Evolutionary conservation across 2,113 vertebrate genomes (phyloP), one percentile per base, ranked within the genome.

Genomic region (Tinamus guttatus): DNA sequence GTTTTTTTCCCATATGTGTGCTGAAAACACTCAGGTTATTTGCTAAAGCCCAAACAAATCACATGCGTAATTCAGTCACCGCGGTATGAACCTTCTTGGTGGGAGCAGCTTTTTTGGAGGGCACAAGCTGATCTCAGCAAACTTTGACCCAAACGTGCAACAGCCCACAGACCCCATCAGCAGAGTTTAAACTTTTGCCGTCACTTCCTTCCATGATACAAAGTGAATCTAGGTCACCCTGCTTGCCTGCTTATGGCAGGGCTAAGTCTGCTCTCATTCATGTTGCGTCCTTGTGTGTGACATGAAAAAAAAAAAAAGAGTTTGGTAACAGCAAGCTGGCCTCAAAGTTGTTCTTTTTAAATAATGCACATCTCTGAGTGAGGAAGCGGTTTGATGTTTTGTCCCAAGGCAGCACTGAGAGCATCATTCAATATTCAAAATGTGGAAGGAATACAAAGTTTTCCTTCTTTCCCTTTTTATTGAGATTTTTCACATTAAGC

Each of bases 211-310:
- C 65, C 5, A 67, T 74, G 70, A 62, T 15, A 45, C 75, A 62
- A 87, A 85, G 47, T 15, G 85, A 95, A 96, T 96, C 90, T 96
- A 87, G 96, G 96, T 95, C 93, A 91, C 27, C 59, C 68, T 25
- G 16, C 19, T 63, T 28, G 19, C 47, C 85, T 54, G 76, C 75
- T 69, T 75, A 56, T 63, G 84, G 94, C 0, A 1, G 83, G 85
- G 67, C 59, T 95, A 83, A 87, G 91, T 85, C 93, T 85, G 75
- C 78, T 94, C 86, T 94, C 87, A 75, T 93, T 96, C 88, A 34
- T 87, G 81, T 71, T 90, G 45, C 8, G 3, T 77, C 70, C 65
- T 84, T 0, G 4, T 64, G 69, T 86, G 79, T 43, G 81, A 83
- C 76, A 88, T 18, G 18, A 2, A 4, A 49, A 3, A 5, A 5